Evolutionary conservation across 2,888 invertebrate genomes (phyloP), one percentile per base, ranked within the genome.

Genomic region (Cataglyphis albicans): DNA sequence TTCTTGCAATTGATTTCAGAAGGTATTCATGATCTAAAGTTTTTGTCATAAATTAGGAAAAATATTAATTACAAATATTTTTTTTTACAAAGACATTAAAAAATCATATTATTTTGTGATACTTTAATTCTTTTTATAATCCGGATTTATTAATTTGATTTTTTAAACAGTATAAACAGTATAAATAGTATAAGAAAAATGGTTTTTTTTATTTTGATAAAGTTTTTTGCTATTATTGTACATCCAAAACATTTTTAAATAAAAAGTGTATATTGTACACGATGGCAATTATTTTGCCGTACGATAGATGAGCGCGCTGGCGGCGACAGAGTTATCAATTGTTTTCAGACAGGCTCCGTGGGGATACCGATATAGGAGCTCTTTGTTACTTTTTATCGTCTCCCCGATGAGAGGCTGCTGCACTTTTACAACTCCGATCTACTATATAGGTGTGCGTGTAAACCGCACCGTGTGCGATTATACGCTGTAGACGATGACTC

Each of bases 301-400:
- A 41, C 76, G 85, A 88, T 41, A 84, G 88, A 91, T 91, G 90
- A 91, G 88, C 90, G 83, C 84, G 74, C 9, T 59, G 63, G 48
- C 84, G 32, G 35, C 64, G 10, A n/a, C 67, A 35, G 86, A 82
- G 82, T 91, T 91, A 91, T 91, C 90, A 88, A 90, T 89, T 91
- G 90, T 91, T 91, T 91, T 89, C 83, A 84, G 88, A 87, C 80
- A 64, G 73, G 65, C 25, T 15, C 70, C 74, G 86, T 74, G 15
- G 35, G 83, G 81, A 86, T 75, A 68, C 76, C 80, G 86, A 89
- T 90, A 89, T 75, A 82, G 83, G 18, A 85, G 74, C 80, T 87
- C 90, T 90, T 90, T 88, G 88, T 89, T 86, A 83, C 74, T 86
- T 89, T 88, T 86, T 85, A 87, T 89, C 89, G 35, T 67, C 86